Base-by-base conservation (phyloP, 2,888 invertebrate species). In the Gibbula magus region DNA sequence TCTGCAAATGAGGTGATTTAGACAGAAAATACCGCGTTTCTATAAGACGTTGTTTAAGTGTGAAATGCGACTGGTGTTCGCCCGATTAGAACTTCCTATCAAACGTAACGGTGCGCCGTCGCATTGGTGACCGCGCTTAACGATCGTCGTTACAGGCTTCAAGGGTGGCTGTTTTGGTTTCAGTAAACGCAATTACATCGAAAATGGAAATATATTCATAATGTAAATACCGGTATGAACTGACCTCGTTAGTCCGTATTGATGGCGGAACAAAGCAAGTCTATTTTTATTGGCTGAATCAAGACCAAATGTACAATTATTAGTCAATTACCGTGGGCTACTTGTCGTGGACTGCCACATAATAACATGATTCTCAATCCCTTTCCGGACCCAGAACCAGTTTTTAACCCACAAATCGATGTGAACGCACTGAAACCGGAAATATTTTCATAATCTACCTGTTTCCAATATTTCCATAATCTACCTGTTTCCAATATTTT, bases 391-490 rank as follows among this genome's bases (percentile, higher is more conserved):
- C 61, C 29, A 29, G 25, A 25, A 22, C 61, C 3, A 61, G 61
- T 61, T 61, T 61, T 61, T 13, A 25, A 29, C 29, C 61, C 29
- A 25, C 61, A 25, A 29, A 61, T 61, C 61, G 25, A 61, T 61
- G 61, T 25, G 13, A 29, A 29, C 10, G 61, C 61, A 61, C 61
- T 10, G 25, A 29, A 25, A 61, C 25, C 61, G 61, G 61, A 61
- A 61, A 29, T 61, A 61, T 61, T 61, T 61, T 29, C 25, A 61
- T 61, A 61, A 61, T 61, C 61, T 61, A 61, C 61, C 61, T 61
- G 61, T 61, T 61, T 61, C 22, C 61, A 61, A 13, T 29, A 61
- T 61, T 61, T 61, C 25, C n/a, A 61, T 61, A 61, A 61, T 61
- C 61, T 61, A 61, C 61, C 61, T 61, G 61, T 61, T 61, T 61